phyloP scores from a whole-genome alignment of 2,113 vertebrate species.

The Ranitomeya imitator region DNA sequence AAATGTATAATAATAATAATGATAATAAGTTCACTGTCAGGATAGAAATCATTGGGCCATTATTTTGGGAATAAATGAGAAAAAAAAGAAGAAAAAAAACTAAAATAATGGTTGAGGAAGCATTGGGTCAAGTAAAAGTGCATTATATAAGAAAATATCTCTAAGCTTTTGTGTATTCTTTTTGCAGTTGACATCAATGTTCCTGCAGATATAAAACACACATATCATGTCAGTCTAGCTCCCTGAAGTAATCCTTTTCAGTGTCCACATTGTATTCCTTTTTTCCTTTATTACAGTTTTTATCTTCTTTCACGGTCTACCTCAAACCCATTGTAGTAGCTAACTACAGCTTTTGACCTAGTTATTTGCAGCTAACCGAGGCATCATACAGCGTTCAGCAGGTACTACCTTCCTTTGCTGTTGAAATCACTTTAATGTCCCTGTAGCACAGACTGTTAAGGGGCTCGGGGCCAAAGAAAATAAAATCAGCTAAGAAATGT shows the following conservation, averaged over 20 bases:
- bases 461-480: neutral
- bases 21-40: too few relatives aligned
- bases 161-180: neutral
- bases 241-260: neutral
- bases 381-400: conserved; percentile 14
- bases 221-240: conserved; percentile 4
- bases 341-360: conserved; percentile 35
- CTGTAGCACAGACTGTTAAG: neutral
- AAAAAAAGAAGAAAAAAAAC: too few relatives aligned
- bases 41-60: too few relatives aligned
- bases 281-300: conserved; percentile 13
- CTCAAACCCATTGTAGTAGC: conserved; percentile 24
- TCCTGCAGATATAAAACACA: neutral
- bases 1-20: too few relatives aligned
- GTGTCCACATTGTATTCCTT: neutral
- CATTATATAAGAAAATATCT: neutral
- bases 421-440: conserved; percentile 21
- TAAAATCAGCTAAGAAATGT: neutral
- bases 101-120: too few relatives aligned
- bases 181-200: neutral
- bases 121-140: too few relatives aligned
- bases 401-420: conserved; percentile 29
- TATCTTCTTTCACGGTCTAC: neutral
- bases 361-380: conserved; percentile 18
- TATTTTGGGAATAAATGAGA: too few relatives aligned